phyloP scores from a whole-genome alignment of 2,113 vertebrate species.

The Phrynosoma blainvillii region DNA sequence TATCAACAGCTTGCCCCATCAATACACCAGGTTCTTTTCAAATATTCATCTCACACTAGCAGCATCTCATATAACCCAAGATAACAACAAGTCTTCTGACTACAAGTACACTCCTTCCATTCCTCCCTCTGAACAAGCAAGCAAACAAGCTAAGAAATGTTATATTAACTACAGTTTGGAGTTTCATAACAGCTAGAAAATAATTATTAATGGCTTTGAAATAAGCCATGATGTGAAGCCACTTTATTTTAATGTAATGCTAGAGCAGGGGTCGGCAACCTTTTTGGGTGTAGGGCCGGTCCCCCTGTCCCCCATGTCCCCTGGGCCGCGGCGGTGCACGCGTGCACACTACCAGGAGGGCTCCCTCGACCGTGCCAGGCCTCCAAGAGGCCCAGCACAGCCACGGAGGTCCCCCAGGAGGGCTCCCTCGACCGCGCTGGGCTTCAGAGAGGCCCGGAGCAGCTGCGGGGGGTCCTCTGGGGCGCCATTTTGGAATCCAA shows the following conservation, averaged over 20 bases:
- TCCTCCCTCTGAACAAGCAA: background rate
- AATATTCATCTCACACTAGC: background rate
- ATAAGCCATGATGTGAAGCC: background rate
- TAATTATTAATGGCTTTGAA: background rate
- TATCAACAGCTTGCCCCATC: background rate
- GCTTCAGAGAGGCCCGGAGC: too few species aligned
- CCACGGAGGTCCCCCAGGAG: too few species aligned
- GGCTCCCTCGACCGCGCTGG: too few species aligned
- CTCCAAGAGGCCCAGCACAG: too few species aligned
- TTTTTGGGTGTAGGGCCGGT: too few species aligned
- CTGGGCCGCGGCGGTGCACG: too few species aligned
- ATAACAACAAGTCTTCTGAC: background rate
- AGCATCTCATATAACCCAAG: background rate
- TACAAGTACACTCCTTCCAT: background rate
- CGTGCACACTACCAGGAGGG: too few species aligned
- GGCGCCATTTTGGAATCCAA: too few species aligned
- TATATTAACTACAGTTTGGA: background rate
- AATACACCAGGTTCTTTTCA: background rate
- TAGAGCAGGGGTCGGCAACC: too few species aligned
- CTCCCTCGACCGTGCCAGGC: too few species aligned
- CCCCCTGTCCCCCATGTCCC: too few species aligned
- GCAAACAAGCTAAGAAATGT: background rate
- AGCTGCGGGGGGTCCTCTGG: too few species aligned
- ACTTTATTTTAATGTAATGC: background rate
- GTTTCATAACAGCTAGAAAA: background rate